Percentiles rank a stretch among this genome's conserved stretches.
Evolutionary conservation across 2,113 vertebrate species (phyloP).

Genomic region (Helogale parvula): DNA sequence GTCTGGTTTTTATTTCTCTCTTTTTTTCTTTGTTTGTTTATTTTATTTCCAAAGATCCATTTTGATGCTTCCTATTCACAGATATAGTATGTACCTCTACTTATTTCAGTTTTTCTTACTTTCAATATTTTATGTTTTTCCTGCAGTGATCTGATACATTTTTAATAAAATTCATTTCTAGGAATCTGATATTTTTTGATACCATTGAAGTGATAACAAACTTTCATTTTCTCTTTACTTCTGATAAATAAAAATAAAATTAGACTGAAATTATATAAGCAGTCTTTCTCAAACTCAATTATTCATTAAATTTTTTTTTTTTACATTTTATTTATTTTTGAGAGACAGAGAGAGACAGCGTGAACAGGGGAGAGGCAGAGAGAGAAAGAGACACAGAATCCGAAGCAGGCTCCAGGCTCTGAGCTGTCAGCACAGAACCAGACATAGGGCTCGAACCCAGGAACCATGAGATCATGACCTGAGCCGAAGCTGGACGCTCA

Average conservation of each 20-base stretch:
- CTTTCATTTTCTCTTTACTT: not conserved
- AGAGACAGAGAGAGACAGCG: too few species aligned
- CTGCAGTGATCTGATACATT: not conserved
- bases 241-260: not conserved
- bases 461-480: too few species aligned
- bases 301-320: not conserved
- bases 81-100: not conserved
- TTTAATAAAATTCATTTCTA: not conserved
- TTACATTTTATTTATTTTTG: too few species aligned
- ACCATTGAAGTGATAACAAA: not conserved
- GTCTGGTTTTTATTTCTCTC: not conserved
- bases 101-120: not conserved
- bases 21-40: not conserved
- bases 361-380: too few species aligned
- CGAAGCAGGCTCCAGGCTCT: too few species aligned
- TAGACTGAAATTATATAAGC: not conserved
- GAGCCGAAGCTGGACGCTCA: too few species aligned
- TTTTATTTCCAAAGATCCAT: not conserved
- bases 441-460: too few species aligned
- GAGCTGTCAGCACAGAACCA: too few species aligned
- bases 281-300: not conserved
- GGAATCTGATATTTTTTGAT: not conserved
- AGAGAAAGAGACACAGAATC: too few species aligned
- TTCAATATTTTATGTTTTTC: not conserved
- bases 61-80: not conserved